Evolutionary conservation across 2,797 vertebrate genomes (phyloP), one percentile per base, ranked within the genome.

Genomic region (Gymnopithys bicolor): DNA sequence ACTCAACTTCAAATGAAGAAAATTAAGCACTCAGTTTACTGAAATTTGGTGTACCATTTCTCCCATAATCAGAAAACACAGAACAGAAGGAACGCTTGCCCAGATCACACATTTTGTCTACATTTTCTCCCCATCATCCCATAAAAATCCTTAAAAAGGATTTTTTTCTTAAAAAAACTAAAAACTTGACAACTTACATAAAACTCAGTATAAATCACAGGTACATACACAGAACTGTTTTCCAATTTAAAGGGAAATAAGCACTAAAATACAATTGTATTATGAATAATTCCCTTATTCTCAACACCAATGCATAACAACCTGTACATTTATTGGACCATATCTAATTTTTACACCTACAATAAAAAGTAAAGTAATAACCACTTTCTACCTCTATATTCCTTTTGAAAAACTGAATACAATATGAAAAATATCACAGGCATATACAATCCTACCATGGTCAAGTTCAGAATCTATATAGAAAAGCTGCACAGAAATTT

Each of bases 1-100:
- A 93, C 62, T 91, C 79, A 86, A 53, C 62, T 84, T 84, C 19
- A 93, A 16, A 76, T 52, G 28, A 86, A 33, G 35, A 91, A 88
- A 63, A 90, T 19, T 45, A 33, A 95, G 24, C 48, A 63, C 11
- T 46, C 15, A 69, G 11, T 37, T 87, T 56, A 93, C 56, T 59
- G 10, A 19, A 91, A 86, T 94, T 90, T 43, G 15, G 19, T 63
- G 25, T 45, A 63, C 19, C 27, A 37, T 41, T 79, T 80, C 41
- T 82, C 32, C 55, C 51, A n/a, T 21, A 63, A 81, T 39, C 30
- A 48, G 46, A 78, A 89, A 84, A 93, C 25, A 75, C 4, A 33
- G 51, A 81, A 32, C 18, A 66, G 19, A 53, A 86, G 11, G 19
- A 86, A 86, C 73, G 59, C 5, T 76, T 71, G 7, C 15, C 30